Evolutionary conservation across 2,113 vertebrate species (phyloP).

Genomic region (Proteles cristata): DNA sequence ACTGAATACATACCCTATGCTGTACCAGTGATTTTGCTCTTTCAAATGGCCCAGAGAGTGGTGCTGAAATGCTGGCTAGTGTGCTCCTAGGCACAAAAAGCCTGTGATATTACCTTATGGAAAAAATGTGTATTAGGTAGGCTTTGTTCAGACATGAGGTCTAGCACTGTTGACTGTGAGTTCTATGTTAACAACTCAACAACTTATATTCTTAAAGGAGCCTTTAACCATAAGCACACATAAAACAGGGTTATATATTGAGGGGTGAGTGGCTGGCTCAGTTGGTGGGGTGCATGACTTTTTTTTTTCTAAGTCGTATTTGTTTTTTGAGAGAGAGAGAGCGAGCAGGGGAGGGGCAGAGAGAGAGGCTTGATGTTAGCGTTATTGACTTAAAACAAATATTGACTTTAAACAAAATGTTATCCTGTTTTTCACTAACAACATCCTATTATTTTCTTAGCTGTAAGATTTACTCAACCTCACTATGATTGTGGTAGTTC

Average conservation of each 20-base stretch:
- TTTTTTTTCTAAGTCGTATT: too few relatives aligned
- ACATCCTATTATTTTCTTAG: too few relatives aligned
- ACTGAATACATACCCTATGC: background rate
- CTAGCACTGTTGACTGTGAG: background rate
- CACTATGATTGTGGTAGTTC: too few relatives aligned
- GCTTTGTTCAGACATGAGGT: background rate
- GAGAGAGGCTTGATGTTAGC: too few relatives aligned
- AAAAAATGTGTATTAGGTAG: background rate
- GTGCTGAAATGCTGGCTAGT: background rate
- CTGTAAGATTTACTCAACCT: too few relatives aligned
- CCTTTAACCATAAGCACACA: constrained; percentile 16
- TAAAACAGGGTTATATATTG: background rate
- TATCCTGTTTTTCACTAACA: too few relatives aligned
- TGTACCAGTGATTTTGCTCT: background rate
- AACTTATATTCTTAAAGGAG: background rate
- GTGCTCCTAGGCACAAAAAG: background rate
- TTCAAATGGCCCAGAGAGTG: background rate
- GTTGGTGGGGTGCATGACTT: too few relatives aligned
- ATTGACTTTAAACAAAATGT: too few relatives aligned
- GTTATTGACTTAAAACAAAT: too few relatives aligned
- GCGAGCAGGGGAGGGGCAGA: too few relatives aligned
- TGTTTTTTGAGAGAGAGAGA: too few relatives aligned
- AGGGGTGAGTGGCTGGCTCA: background rate
- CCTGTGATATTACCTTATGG: background rate
- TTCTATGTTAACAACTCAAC: background rate